These are phyloP conservation scores for Isaurus tuberculatus DNA, from an alignment of 92 coral and sea anemone species.

Conservation along the genomic window DNA sequence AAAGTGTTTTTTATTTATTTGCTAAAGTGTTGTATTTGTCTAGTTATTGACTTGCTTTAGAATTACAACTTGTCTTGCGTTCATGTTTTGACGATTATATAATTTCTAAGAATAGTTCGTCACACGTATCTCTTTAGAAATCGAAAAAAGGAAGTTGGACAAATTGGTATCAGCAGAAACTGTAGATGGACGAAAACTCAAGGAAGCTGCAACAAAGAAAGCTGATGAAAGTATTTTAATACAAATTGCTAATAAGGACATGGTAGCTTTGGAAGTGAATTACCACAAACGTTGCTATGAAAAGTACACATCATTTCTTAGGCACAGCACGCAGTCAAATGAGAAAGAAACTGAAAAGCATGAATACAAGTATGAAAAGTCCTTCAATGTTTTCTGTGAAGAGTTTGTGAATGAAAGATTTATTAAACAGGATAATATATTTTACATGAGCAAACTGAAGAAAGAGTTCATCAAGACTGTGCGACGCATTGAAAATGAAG, in stretches of 20 bases:
- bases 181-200: slow-evolving; percentile 51
- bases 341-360: background rate
- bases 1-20: slow-evolving; percentile 2
- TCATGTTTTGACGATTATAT: background rate
- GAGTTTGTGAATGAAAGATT: background rate
- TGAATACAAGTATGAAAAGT: slow-evolving; percentile 26
- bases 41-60: background rate
- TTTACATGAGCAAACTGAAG: slow-evolving; percentile 25
- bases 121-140: background rate
- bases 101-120: background rate
- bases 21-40: background rate
- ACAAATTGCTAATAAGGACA: slow-evolving; percentile 51
- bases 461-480: slow-evolving; percentile 49
- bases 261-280: slow-evolving; percentile 55
- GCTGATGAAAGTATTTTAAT: slow-evolving; percentile 50
- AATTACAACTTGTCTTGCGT: background rate
- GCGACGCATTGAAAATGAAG: slow-evolving; percentile 45
- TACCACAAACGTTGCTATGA: slow-evolving; percentile 54
- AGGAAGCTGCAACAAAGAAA: slow-evolving; percentile 60
- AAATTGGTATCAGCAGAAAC: slow-evolving; percentile 57
- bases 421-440: slow-evolving; percentile 13
- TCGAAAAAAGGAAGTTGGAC: slow-evolving; percentile 48
- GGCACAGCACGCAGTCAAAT: slow-evolving; percentile 16
- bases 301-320: slow-evolving; percentile 42
- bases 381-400: slow-evolving; percentile 45